Evolutionary conservation across 2,113 vertebrate species (phyloP), one percentile per base, ranked within the genome.

Genomic region (Anolis sagrei): DNA sequence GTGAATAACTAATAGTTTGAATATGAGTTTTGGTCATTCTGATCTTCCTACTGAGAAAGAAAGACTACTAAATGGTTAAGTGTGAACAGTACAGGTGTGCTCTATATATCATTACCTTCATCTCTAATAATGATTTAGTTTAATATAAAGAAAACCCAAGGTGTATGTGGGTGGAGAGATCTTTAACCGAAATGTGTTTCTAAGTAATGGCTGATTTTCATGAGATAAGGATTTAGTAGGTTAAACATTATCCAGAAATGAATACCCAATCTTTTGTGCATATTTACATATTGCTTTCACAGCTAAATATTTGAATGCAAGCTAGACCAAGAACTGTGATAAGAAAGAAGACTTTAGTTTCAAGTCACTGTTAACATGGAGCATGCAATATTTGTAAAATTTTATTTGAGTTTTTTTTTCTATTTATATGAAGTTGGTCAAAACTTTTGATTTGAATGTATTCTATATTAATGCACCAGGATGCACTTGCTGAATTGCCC

Each of bases 231-330:
- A 61, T 48, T 7, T 82, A 81, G 81, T 34, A 36, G n/a, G 86
- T 88, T 86, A 18, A 34, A 72, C 62, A 44, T 62, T 66, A 61
- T 68, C 85, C 83, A 78, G 82, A 88, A 68, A 7, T 44, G 48
- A 85, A 88, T 77, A 54, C 80, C 4, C 73, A 68, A 5, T 29
- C 27, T 84, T 68, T 66, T 87, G 84, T 68, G 76, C 21, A 0
- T 66, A 3, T n/a, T 80, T 78, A 85, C 48, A 74, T 74, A n/a
- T 16, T 32, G 87, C 84, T 80, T 61, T 39, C 64, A 69, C n/a
- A 69, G 19, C 7, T 48, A 75, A 83, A 79, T n/a, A 11, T 82
- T 89, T 86, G 76, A 54, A 39, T 32, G 80, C 74, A 81, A 80
- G 29, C 85, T 64, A 84, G 48, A 79, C 58, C 25, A 73, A 79